A percentile compares a stretch with the other conserved stretches of the same genome.
These are phyloP conservation scores for Drosophila kambysellisi DNA, from an alignment of 2,888 invertebrate species.

Conservation along the genomic window DNA sequence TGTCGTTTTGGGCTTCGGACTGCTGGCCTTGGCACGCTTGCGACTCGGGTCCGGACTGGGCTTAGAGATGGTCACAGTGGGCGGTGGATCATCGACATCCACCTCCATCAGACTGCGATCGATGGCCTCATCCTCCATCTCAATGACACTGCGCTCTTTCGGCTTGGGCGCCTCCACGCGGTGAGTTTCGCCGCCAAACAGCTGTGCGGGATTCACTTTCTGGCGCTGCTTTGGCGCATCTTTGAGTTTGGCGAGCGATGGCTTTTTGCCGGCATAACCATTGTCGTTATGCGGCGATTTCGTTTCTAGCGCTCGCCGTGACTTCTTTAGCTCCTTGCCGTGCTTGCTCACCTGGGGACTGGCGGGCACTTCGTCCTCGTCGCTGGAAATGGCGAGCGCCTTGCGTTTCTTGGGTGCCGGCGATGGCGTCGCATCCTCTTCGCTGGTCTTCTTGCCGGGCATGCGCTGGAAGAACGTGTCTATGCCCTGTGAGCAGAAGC, in stretches of 20 bases:
- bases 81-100: conserved; percentile 68
- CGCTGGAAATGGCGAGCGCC: conserved; percentile 85
- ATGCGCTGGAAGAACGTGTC: conserved; percentile 72
- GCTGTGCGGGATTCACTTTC: conserved; percentile 85
- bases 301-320: conserved; percentile 25
- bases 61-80: conserved; percentile 1
- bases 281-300: conserved; percentile 38
- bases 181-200: conserved; percentile 88
- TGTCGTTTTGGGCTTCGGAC: conserved; percentile 36
- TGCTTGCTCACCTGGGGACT: conserved; percentile 84
- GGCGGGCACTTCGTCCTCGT: conserved; percentile 87
- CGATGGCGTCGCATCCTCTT: conserved; percentile 48
- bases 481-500: conserved; percentile 60
- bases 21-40: conserved; percentile 32
- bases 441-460: conserved; percentile 55
- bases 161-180: conserved; percentile 85
- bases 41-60: conserved; percentile 21
- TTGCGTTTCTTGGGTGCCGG: conserved; percentile 79
- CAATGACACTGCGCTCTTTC: conserved; percentile 77
- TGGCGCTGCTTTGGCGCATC: conserved; percentile 72
- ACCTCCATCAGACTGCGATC: conserved; percentile 82
- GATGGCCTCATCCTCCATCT: conserved; percentile 88
- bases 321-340: conserved; percentile 86
- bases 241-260: conserved; percentile 72
- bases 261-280: conserved; percentile 58